Evolutionary conservation across 2,888 invertebrate genomes (phyloP).

Genomic region (Aphrophora alni): DNA sequence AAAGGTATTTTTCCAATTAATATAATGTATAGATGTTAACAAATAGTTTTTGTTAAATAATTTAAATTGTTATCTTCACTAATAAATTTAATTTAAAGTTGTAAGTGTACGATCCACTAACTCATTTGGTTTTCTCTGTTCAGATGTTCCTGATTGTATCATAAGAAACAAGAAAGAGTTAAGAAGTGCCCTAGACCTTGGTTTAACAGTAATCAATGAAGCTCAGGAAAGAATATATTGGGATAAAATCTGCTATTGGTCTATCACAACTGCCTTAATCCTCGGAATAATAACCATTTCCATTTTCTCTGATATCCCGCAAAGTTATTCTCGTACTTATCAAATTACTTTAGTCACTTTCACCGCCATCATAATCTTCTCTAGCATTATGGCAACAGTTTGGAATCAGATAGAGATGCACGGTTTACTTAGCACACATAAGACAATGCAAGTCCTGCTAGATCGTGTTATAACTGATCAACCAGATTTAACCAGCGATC

Average conservation of each 20-base stretch:
- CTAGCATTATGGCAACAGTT: conserved; percentile 77
- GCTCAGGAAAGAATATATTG: conserved; percentile 62
- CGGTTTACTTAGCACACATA: conserved; percentile 75
- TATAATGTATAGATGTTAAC: too few relatives aligned
- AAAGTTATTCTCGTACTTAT: conserved; percentile 27
- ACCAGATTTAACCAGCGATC: background rate
- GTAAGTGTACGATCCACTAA: too few relatives aligned
- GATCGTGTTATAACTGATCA: conserved; percentile 9
- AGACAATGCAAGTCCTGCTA: conserved; percentile 40
- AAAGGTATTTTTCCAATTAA: too few relatives aligned
- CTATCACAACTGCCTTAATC: conserved; percentile 44
- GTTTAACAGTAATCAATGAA: conserved; percentile 65
- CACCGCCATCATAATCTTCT: conserved; percentile 71
- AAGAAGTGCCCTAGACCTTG: conserved; percentile 60
- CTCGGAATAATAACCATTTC: conserved; percentile 46
- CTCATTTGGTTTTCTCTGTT: background rate
- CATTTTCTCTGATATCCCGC: conserved; percentile 34
- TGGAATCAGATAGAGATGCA: conserved; percentile 85
- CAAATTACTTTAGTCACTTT: conserved; percentile 56
- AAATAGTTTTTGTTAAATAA: too few relatives aligned
- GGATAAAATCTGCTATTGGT: conserved; percentile 42
- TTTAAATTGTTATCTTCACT: too few relatives aligned
- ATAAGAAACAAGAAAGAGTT: conserved; percentile 8
- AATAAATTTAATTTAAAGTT: too few relatives aligned
- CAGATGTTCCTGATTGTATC: conserved; percentile 18